phyloP scores from a whole-genome alignment of 1,140 invertebrate species.

The Scaptomyza graminum region DNA sequence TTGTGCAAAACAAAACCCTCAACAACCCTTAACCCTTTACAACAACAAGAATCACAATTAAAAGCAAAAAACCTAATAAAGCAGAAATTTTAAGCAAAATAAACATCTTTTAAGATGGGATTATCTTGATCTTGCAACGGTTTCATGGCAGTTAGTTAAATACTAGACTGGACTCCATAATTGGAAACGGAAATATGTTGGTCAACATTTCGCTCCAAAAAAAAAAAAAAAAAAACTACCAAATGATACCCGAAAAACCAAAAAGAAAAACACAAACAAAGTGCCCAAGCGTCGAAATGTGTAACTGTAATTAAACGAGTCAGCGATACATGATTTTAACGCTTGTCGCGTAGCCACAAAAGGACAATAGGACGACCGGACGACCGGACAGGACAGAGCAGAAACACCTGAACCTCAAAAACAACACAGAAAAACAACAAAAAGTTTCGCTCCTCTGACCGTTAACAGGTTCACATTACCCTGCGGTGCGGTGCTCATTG shows the following conservation, averaged over 20 bases:
- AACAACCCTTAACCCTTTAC: not conserved
- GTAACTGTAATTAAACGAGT: slow-evolving; percentile 79
- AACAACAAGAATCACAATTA: no score
- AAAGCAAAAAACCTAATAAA: no score
- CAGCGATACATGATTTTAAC: slow-evolving; percentile 81
- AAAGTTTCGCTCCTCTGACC: slow-evolving; percentile 30
- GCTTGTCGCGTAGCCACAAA: slow-evolving; percentile 65
- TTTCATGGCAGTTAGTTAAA: slow-evolving; percentile 35
- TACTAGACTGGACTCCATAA: slow-evolving; percentile 32
- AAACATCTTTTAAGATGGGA: not conserved
- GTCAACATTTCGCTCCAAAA: slow-evolving; percentile 39
- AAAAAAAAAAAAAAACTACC: not conserved
- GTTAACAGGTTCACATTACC: slow-evolving; percentile 71
- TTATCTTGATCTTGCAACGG: not conserved
- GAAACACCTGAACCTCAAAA: slow-evolving; percentile 51
- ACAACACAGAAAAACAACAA: slow-evolving; percentile 12
- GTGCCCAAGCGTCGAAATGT: slow-evolving; percentile 36
- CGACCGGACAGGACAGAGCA: slow-evolving; percentile 23
- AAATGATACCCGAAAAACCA: slow-evolving; percentile 21
- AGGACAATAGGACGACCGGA: slow-evolving; percentile 23
- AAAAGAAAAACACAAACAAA: slow-evolving; percentile 12
- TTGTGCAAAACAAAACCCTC: slow-evolving; percentile 1
- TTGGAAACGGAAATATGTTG: slow-evolving; percentile 54
- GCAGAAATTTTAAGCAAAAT: no score
- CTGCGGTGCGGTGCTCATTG: slow-evolving; percentile 21